Evolutionary conservation across 2,888 invertebrate species (phyloP).

Genomic region (Pseudococcus jackbeardsleyi): DNA sequence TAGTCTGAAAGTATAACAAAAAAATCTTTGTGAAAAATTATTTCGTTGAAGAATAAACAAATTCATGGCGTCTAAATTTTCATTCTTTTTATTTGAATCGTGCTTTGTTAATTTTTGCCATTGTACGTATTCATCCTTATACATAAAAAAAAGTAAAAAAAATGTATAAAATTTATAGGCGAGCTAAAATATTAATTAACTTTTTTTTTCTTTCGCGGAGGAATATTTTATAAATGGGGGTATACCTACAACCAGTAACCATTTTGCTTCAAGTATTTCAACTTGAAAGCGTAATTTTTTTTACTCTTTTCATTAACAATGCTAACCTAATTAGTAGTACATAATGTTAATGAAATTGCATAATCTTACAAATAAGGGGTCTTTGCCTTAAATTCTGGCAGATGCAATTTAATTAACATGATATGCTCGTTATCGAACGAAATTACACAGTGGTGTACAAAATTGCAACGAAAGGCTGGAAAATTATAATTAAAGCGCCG

Average conservation of each 20-base stretch:
- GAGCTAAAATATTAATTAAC: slow-evolving; percentile 54
- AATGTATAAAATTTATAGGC: slow-evolving; percentile 47
- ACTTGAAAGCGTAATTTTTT: slow-evolving; percentile 36
- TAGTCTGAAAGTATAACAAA: background rate
- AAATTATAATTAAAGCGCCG: background rate
- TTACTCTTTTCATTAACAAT: slow-evolving; percentile 45
- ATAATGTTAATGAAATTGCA: slow-evolving; percentile 56
- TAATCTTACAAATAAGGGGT: slow-evolving; percentile 50
- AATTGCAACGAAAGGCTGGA: slow-evolving; percentile 7
- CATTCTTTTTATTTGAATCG: slow-evolving; percentile 39
- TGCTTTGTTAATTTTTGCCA: slow-evolving; percentile 48
- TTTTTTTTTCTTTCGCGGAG: slow-evolving; percentile 8
- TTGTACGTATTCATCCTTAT: slow-evolving; percentile 14
- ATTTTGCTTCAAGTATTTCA: slow-evolving; percentile 48
- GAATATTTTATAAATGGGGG: slow-evolving; percentile 38
- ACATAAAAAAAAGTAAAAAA: background rate
- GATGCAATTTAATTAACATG: slow-evolving; percentile 55
- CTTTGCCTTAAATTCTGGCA: slow-evolving; percentile 38
- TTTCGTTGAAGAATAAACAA: slow-evolving; percentile 30
- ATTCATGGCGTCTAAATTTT: slow-evolving; percentile 33
- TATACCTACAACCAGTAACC: slow-evolving; percentile 28
- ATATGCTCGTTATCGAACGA: slow-evolving; percentile 46
- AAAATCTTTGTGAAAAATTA: slow-evolving; percentile 43
- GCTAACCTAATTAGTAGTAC: slow-evolving; percentile 54
- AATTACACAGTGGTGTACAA: slow-evolving; percentile 46